These are phyloP conservation scores for Aspiorhynchus laticeps DNA, from an alignment of 2,113 vertebrate genomes.

Conservation along the genomic window DNA sequence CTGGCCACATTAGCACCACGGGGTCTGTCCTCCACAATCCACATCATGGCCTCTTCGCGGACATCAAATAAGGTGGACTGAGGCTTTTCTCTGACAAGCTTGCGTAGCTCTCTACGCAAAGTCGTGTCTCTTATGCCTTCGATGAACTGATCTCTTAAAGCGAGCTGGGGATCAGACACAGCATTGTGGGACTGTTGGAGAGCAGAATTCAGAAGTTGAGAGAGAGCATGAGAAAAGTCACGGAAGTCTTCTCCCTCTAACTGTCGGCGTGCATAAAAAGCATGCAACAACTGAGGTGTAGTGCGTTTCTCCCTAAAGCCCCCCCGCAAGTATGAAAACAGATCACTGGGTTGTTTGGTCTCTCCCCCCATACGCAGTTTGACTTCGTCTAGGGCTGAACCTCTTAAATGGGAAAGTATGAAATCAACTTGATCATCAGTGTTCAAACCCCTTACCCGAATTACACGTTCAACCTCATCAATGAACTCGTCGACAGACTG, in stretches of 20 bases:
- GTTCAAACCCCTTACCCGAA: background rate
- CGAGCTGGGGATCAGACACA: background rate
- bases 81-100: constrained; percentile 34
- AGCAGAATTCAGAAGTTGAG: background rate
- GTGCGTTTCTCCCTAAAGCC: constrained; percentile 1
- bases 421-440: background rate
- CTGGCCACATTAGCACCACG: background rate
- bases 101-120: constrained; percentile 2
- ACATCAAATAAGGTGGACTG: constrained; percentile 25
- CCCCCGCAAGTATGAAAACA: background rate
- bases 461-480: background rate
- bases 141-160: constrained; percentile 35
- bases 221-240: constrained; percentile 2
- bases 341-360: too few relatives aligned
- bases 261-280: background rate
- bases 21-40: constrained; percentile 25
- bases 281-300: background rate
- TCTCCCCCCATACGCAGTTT: too few relatives aligned
- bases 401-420: background rate
- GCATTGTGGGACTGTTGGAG: background rate
- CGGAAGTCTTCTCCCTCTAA: too few relatives aligned
- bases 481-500: background rate
- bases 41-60: constrained; percentile 35
- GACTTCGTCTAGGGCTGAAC: background rate
- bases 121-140: constrained; percentile 16